Base-by-base conservation (phyloP, 1,140 invertebrate genomes). In the Medauroidea extradentata region DNA sequence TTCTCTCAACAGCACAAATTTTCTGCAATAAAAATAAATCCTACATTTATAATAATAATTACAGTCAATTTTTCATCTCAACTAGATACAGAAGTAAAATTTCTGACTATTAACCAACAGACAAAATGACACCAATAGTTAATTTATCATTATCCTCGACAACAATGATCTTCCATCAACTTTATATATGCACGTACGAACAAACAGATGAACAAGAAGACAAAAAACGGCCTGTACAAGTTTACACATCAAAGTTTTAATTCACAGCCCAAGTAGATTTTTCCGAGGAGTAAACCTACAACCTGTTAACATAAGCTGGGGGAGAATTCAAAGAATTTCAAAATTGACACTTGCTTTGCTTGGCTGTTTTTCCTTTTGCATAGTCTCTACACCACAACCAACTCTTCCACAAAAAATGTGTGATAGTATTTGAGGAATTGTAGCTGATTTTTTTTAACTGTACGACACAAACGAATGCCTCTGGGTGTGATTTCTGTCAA, bases 191-290 rank as follows among this genome's bases (percentile, higher is more conserved):
- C 44, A 46, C 24, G 44, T 34, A 34, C 29, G 29, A 34, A 34
- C 29, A 34, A 11, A 34, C 29, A 34, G 19, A 73, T 67, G 69
- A 67, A 78, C 75, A 76, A 76, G 78, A 77, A 80, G 71, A 82
- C 77, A 71, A 34, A 2, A 80, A 76, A 79, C 78, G 80, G 80
- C 77, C 80, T 81, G 80, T 83, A 83, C 81, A 83, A 76, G 79
- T 76, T 79, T 79, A 82, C 78, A 81, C 78, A 83, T 81, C 74
- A 78, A 78, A 78, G 79, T 81, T 82, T 34, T 53, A 53, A 82
- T 81, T 83, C 82, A 83, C 82, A 83, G 82, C 81, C 81, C 81
- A 82, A 82, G 83, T 83, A 81, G 81, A 83, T 83, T 82, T 82
- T 82, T 71, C 74, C 75, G 72, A 74, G 69, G 54, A 11, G 49